Percentiles rank a stretch among this genome's conserved stretches.
Evolutionary conservation across 2,888 invertebrate species (phyloP).

Genomic region (Sinopyrophorus schimmeli): DNA sequence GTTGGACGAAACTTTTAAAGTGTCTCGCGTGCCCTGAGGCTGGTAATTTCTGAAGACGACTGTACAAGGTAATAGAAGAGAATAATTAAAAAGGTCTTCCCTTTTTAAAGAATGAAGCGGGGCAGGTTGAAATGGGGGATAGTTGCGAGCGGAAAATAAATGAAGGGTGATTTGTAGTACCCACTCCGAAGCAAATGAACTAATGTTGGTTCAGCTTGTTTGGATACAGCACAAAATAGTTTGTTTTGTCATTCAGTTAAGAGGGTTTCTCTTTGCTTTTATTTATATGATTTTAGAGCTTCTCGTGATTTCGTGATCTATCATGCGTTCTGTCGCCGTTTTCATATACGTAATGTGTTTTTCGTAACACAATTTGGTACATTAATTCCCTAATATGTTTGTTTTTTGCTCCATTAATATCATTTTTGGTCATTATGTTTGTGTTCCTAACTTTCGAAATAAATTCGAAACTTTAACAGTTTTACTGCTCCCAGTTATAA

Average conservation of each 20-base stretch:
- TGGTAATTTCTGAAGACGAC: conserved; percentile 30
- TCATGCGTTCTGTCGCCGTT: conserved; percentile 16
- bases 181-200: conserved; percentile 30
- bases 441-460: too few species aligned
- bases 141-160: conserved; percentile 35
- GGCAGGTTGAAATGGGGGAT: conserved; percentile 30
- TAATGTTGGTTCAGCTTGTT: conserved; percentile 33
- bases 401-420: too few species aligned
- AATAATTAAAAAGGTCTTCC: conserved; percentile 40
- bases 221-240: conserved; percentile 33
- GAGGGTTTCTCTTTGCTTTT: conserved; percentile 28
- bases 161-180: conserved; percentile 39
- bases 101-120: conserved; percentile 26
- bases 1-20: conserved; percentile 31
- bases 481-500: too few species aligned
- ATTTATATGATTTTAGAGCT: conserved; percentile 26
- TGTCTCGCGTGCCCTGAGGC: conserved; percentile 24
- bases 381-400: conserved; percentile 10
- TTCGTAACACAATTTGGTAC: conserved; percentile 15
- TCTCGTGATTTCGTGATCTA: conserved; percentile 27
- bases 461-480: too few species aligned
- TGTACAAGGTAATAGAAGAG: conserved; percentile 33
- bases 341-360: conserved; percentile 18
- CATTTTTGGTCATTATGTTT: too few species aligned
- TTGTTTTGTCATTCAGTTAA: conserved; percentile 35